Base-by-base conservation (phyloP, 2,113 vertebrate genomes). In the Aegithalos caudatus region DNA sequence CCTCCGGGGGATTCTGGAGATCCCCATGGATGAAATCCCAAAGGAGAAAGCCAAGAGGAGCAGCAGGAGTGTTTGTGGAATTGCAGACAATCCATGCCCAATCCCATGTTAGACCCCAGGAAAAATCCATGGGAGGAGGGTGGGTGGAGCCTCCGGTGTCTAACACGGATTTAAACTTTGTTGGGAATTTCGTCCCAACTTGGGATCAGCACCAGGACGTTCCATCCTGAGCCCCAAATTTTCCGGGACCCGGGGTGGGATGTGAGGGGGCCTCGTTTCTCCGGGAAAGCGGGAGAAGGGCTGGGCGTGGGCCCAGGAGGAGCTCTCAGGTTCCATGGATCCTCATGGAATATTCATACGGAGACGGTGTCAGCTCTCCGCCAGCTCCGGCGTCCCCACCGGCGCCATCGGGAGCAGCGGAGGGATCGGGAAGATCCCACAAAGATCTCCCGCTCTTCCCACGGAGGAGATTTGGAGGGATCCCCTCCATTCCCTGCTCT, bases 1-100 rank as follows among this genome's bases (percentile, higher is more conserved):
- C 20, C 40, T 56, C 61, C 66, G 3, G 42, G 56, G 57, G 70
- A 57, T 57, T 20, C 21, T 1, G 47, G 33, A 35, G 8, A 65
- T 6, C 28, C 38, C 5, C 28, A 6, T 0, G 1, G 28, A 3
- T 0, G 0, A 14, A 76, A 37, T 10, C 45, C 44, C 2, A 0
- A 48, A 22, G 45, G n/a, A 14, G 14, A 44, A 57, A 73, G 6
- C 33, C 61, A 11, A 9, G 57, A 4, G 62, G 35, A 79, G 47
- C 25, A 47, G 4, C 20, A 4, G 51, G 25, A 17, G 47, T 51
- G 8, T 18, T 24, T 25, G 35, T 23, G 40, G 40, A 7, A 1
- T 2, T 7, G 31, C 22, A 20, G 35, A 9, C 1, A 11, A 28
- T 37, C 35, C n/a, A 2, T 2, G 27, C 48, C 44, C 62, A 4